These are phyloP conservation scores for Zaprionus lineosus DNA, from an alignment of 2,888 invertebrate species.

Conservation along the genomic window DNA sequence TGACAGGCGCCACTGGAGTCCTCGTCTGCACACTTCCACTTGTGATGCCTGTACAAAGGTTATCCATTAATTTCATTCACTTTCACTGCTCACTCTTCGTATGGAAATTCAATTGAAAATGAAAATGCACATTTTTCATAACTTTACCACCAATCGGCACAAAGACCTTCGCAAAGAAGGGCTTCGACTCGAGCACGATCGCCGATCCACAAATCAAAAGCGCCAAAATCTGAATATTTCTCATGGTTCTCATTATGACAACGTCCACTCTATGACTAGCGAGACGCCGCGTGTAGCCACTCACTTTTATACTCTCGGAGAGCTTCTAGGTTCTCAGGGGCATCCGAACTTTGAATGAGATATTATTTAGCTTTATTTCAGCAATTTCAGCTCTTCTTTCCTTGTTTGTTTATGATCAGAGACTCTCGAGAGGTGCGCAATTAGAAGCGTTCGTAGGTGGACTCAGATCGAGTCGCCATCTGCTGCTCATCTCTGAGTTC, in stretches of 20 bases:
- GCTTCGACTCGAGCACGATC: slow-evolving; percentile 45
- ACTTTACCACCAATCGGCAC: slow-evolving; percentile 51
- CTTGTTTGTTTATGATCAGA: slow-evolving; percentile 38
- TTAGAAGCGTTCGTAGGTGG: too few relatives aligned
- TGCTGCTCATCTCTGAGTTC: not conserved
- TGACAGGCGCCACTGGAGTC: slow-evolving; percentile 29
- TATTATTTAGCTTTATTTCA: slow-evolving; percentile 1
- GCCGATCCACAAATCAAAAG: slow-evolving; percentile 41
- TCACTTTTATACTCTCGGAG: slow-evolving; percentile 67
- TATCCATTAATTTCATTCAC: not conserved
- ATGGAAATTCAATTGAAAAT: too few relatives aligned
- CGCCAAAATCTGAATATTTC: slow-evolving; percentile 53
- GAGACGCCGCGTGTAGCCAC: slow-evolving; percentile 34
- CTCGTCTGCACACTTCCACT: slow-evolving; percentile 12
- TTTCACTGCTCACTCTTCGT: not conserved
- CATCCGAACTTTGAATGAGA: slow-evolving; percentile 12
- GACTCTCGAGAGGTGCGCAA: too few relatives aligned
- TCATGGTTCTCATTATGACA: slow-evolving; percentile 42
- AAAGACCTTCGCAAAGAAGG: slow-evolving; percentile 59
- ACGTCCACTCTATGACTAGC: slow-evolving; percentile 42
- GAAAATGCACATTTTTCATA: not conserved
- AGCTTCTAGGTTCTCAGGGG: slow-evolving; percentile 9
- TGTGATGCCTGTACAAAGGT: slow-evolving; percentile 21
- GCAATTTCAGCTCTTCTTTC: slow-evolving; percentile 12
- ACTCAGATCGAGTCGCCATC: too few relatives aligned